These are phyloP conservation scores for Antechinus stuartii DNA, from an alignment of 2,113 vertebrate genomes.

Conservation along the genomic window DNA sequence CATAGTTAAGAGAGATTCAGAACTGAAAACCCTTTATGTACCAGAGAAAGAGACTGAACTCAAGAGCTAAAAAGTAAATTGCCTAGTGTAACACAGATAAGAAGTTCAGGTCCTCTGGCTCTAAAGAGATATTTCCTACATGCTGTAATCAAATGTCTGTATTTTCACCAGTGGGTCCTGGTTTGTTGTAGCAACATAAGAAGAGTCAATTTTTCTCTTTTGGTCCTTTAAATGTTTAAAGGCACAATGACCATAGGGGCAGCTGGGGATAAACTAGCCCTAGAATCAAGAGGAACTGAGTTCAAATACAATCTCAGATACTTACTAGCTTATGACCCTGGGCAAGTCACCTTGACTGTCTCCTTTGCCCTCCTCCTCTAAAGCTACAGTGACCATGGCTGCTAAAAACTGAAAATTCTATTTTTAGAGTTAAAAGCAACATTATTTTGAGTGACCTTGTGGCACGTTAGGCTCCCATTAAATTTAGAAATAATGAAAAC, in stretches of 20 bases:
- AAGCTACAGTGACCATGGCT: background rate
- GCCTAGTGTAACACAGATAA: background rate
- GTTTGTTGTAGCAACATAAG: background rate
- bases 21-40: background rate
- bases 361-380: fast-evolving
- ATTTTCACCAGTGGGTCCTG: background rate
- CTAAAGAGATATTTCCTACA: background rate
- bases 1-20: background rate
- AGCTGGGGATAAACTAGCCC: too few relatives aligned
- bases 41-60: background rate
- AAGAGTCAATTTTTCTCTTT: background rate
- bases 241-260: background rate
- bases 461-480: background rate
- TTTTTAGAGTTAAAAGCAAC: background rate
- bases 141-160: background rate
- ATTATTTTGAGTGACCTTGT: background rate
- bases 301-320: background rate
- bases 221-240: background rate
- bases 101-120: background rate
- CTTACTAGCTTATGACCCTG: background rate
- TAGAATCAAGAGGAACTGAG: background rate
- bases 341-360: background rate
- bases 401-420: background rate
- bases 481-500: background rate
- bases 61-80: background rate